Percentiles rank a stretch among this genome's conserved stretches.
phyloP scores from a whole-genome alignment of 2,113 vertebrate species.

The Dicerorhinus sumatrensis region DNA sequence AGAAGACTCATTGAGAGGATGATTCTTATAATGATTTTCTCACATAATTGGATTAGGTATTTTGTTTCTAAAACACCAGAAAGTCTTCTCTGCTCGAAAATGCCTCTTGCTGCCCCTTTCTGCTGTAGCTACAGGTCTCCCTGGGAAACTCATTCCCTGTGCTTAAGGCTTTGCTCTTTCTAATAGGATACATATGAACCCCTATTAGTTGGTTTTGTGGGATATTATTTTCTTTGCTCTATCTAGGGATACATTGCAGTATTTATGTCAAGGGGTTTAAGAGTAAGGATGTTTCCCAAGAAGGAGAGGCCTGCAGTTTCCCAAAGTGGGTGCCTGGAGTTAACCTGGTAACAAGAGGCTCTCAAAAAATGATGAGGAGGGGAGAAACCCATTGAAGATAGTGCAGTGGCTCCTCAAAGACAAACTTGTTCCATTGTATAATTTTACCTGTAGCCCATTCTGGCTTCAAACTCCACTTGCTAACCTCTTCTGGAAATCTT shows the following conservation, averaged over 20 bases:
- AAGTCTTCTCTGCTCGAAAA: not conserved
- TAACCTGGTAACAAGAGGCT: not conserved
- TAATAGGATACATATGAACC: not conserved
- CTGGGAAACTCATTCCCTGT: not conserved
- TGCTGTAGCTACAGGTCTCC: not conserved
- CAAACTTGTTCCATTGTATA: not conserved
- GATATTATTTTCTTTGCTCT: not conserved
- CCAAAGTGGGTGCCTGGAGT: not conserved
- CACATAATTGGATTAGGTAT: not conserved
- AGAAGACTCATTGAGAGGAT: not conserved
- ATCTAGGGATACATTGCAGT: not conserved
- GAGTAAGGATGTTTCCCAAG: not conserved
- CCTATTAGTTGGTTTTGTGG: not conserved
- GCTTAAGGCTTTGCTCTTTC: not conserved
- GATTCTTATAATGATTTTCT: not conserved
- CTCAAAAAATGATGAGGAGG: not conserved
- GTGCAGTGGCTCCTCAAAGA: not conserved
- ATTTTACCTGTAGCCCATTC: not conserved
- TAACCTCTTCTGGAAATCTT: not conserved
- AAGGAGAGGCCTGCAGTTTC: no score
- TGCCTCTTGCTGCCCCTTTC: not conserved
- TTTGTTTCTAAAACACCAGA: not conserved
- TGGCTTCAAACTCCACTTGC: not conserved
- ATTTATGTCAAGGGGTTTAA: not conserved
- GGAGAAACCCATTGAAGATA: not conserved